These are phyloP conservation scores for Chrysochloris asiatica DNA, from an alignment of 2,113 vertebrate genomes.

Conservation along the genomic window DNA sequence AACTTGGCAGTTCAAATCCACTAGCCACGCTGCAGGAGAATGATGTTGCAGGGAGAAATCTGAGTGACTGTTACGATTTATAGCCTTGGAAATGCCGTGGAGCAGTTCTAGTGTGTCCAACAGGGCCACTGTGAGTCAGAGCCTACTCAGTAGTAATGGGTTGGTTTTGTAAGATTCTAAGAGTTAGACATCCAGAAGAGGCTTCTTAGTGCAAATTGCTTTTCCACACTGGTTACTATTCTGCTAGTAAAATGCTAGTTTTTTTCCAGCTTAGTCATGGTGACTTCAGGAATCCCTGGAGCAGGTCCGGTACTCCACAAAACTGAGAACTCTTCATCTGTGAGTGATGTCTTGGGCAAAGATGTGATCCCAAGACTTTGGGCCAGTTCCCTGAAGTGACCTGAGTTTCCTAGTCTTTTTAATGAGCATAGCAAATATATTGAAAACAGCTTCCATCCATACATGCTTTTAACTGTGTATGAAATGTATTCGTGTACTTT, in stretches of 20 bases:
- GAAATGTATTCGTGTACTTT: slow-evolving; percentile 1
- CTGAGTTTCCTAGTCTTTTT: slow-evolving; percentile 27
- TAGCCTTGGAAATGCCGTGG: not conserved
- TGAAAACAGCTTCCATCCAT: not conserved
- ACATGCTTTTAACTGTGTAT: not conserved
- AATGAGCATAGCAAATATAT: not conserved
- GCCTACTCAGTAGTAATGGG: not conserved
- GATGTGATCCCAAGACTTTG: not conserved
- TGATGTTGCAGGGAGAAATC: not conserved
- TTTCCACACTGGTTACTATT: slow-evolving; percentile 19
- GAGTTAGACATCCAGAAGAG: not conserved
- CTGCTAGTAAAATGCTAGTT: not conserved
- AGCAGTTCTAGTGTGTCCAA: not conserved
- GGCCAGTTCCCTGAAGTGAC: not conserved
- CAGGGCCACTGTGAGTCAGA: not conserved
- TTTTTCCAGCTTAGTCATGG: not conserved
- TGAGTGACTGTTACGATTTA: not conserved
- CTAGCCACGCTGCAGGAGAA: not conserved
- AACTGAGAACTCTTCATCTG: not conserved
- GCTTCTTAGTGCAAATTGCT: not conserved
- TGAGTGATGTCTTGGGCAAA: not conserved
- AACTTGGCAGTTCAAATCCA: not conserved
- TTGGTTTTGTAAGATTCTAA: not conserved
- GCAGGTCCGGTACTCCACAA: not conserved
- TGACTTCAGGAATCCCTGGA: slow-evolving; percentile 1